Evolutionary conservation across 2,113 vertebrate genomes (phyloP).

Genomic region (Nothoprocta perdicaria): DNA sequence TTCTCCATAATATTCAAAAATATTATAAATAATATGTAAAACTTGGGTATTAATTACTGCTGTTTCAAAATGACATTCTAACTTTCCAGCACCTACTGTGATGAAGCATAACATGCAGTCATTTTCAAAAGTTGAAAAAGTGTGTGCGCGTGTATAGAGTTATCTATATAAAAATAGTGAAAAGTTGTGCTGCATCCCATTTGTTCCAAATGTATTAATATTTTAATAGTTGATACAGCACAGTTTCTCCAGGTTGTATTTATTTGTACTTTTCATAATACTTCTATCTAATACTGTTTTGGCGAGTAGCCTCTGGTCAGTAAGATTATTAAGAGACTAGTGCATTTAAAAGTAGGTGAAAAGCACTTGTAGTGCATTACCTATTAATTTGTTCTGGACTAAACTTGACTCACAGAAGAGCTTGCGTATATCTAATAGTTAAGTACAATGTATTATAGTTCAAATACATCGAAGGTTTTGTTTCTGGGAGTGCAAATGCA

Average conservation of each 20-base stretch:
- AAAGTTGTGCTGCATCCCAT: neutral
- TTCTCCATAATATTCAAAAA: neutral
- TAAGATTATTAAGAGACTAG: conserved; percentile 19
- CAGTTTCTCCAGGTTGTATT: neutral
- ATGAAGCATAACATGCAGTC: neutral
- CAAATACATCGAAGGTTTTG: neutral
- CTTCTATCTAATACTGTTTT: conserved; percentile 25
- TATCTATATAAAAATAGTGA: neutral
- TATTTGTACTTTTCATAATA: conserved; percentile 22
- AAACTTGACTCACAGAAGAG: conserved; percentile 21
- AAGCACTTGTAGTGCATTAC: conserved; percentile 34
- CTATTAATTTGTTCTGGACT: conserved; percentile 41
- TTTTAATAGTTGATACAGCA: conserved; percentile 42
- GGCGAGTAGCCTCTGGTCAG: neutral
- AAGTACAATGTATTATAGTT: neutral
- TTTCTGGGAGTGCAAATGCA: neutral
- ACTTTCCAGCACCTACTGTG: neutral
- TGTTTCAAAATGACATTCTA: neutral
- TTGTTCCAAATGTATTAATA: neutral
- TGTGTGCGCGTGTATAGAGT: neutral
- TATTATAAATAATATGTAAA: neutral
- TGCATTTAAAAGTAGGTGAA: conserved; percentile 25
- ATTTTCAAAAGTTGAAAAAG: neutral
- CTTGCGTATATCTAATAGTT: neutral
- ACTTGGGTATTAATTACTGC: neutral